Evolutionary conservation across 2,797 vertebrate species (phyloP).

Genomic region (Anolis apletophallus): DNA sequence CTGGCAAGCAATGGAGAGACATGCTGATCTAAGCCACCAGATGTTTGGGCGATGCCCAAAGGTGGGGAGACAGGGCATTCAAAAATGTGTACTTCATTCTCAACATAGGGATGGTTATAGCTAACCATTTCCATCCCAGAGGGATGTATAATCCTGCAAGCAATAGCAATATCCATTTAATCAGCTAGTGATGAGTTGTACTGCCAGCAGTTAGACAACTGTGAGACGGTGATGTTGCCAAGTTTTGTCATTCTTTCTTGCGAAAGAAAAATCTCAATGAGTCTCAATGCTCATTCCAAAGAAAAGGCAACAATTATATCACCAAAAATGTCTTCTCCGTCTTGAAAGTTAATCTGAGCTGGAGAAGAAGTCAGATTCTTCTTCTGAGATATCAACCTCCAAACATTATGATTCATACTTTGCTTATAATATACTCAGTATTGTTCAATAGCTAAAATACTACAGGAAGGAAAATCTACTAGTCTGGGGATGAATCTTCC

Average conservation of each 20-base stretch:
- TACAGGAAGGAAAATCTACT: not conserved
- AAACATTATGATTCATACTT: not conserved
- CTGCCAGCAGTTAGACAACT: not conserved
- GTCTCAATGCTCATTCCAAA: not conserved
- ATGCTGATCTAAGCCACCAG: conserved; percentile 23
- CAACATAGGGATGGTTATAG: not conserved
- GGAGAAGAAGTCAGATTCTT: not conserved
- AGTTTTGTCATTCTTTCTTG: not conserved
- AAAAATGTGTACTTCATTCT: conserved; percentile 3
- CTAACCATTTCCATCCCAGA: conserved; percentile 2
- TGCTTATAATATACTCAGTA: not conserved
- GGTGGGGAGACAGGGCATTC: not conserved
- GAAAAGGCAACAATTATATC: not conserved
- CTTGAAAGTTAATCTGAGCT: not conserved
- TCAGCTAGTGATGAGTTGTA: conserved; percentile 3
- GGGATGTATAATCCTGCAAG: conserved; percentile 17
- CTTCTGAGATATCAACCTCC: not conserved
- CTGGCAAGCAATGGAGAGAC: not conserved
- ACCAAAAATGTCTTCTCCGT: not conserved
- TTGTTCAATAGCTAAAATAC: not conserved
- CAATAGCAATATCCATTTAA: not conserved
- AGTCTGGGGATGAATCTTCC: not conserved
- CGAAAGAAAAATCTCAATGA: not conserved
- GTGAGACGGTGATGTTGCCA: not conserved
- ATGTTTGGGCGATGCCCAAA: conserved; percentile 32